Base-by-base conservation (phyloP, 35 echinoderm and acorn worm genomes). In the Amphiura filiformis region DNA sequence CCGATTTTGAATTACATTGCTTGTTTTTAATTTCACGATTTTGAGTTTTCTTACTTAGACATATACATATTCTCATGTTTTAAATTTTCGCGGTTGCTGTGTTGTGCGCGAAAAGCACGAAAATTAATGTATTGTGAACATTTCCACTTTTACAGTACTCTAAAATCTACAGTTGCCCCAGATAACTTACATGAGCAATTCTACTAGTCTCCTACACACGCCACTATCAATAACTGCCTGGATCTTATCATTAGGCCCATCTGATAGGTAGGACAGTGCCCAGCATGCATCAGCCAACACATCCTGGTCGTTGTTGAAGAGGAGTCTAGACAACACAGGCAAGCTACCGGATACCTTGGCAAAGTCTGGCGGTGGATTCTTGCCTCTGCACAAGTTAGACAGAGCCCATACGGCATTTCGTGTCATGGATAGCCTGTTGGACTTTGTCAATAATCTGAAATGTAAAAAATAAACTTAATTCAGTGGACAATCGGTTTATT, bases 121-220 rank as follows among this genome's bases (percentile, higher is more conserved):
- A n/a, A n/a, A n/a, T n/a, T n/a, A n/a, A n/a, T n/a, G n/a, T n/a
- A n/a, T n/a, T n/a, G n/a, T n/a, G n/a, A n/a, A n/a, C n/a, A n/a
- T n/a, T n/a, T n/a, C n/a, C n/a, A n/a, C n/a, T n/a, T n/a, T n/a
- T n/a, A n/a, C n/a, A n/a, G n/a, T n/a, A n/a, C n/a, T n/a, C n/a
- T n/a, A n/a, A n/a, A n/a, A n/a, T n/a, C n/a, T n/a, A n/a, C n/a
- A n/a, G n/a, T n/a, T n/a, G n/a, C n/a, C n/a, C n/a, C n/a, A n/a
- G n/a, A n/a, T n/a, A n/a, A n/a, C 96, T 98, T 81, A 98, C 96
- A 98, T 92, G 39, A 98, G 96, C 32, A 98, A 89, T 90, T 94
- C 96, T 39, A 97, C 96, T 34, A 98, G 89, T 84, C 96, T 83
- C 38, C 96, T 79, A 75, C 96, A 98, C 35, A 98, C 92, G 23